These are phyloP conservation scores for Bombyx huttoni DNA, from an alignment of 2,888 invertebrate genomes.

Conservation along the genomic window DNA sequence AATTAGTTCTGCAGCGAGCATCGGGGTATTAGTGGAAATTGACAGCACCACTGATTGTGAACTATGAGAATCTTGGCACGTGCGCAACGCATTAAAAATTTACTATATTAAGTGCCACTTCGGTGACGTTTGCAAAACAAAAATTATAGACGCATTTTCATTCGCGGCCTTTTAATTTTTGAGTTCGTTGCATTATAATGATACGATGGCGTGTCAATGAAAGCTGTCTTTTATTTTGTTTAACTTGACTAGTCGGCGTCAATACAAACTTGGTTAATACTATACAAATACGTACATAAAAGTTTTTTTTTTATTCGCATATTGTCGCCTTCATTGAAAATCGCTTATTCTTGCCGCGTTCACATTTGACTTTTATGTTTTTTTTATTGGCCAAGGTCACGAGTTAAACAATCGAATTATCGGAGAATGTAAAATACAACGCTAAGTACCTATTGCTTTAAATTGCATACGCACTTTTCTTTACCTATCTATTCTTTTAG, in stretches of 20 bases:
- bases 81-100: constrained; percentile 52
- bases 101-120: constrained; percentile 32
- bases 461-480: too few relatives aligned
- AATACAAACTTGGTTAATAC: neutral
- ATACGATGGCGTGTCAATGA: constrained; percentile 21
- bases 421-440: too few relatives aligned
- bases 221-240: constrained; percentile 3
- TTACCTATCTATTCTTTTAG: too few relatives aligned
- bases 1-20: constrained; percentile 57
- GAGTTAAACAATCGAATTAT: too few relatives aligned
- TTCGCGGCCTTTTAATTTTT: constrained; percentile 31
- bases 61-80: constrained; percentile 53
- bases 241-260: constrained; percentile 8
- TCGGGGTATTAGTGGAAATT: constrained; percentile 55
- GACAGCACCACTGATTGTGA: constrained; percentile 49
- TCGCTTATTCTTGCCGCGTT: too few relatives aligned
- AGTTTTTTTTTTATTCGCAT: neutral
- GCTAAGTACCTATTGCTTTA: too few relatives aligned
- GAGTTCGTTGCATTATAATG: constrained; percentile 25
- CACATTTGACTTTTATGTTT: too few relatives aligned
- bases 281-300: neutral
- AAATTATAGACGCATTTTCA: constrained; percentile 33
- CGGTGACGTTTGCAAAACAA: constrained; percentile 35
- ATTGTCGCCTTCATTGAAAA: too few relatives aligned
- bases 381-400: too few relatives aligned